These are phyloP conservation scores for Atrina japonica DNA, from an alignment of 2,888 invertebrate genomes.

Conservation along the genomic window DNA sequence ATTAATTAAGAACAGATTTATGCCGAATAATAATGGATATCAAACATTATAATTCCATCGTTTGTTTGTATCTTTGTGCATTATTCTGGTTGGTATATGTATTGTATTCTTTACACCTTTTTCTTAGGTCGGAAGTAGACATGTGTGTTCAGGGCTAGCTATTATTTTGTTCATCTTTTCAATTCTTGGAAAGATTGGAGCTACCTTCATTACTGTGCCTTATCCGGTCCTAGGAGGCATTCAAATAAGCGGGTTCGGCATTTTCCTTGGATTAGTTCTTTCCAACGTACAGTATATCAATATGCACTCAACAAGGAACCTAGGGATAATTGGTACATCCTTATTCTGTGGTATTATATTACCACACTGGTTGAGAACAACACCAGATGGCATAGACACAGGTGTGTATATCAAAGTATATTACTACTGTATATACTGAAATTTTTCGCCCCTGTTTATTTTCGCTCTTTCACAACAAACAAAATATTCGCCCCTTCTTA, in stretches of 20 bases:
- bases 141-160: constrained; percentile 79
- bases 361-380: constrained; percentile 53
- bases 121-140: constrained; percentile 78
- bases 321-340: constrained; percentile 91
- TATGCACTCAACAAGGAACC: constrained; percentile 90
- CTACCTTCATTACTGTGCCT: constrained; percentile 81
- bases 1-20: too few species aligned
- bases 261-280: constrained; percentile 63
- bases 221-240: constrained; percentile 81
- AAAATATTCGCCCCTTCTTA: too few species aligned
- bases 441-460: too few species aligned
- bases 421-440: too few species aligned
- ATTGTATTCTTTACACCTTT: background rate
- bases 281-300: constrained; percentile 83
- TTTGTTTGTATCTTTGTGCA: too few species aligned
- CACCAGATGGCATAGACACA: constrained; percentile 45
- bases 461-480: too few species aligned
- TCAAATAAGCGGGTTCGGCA: constrained; percentile 66
- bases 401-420: constrained; percentile 44
- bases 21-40: too few species aligned
- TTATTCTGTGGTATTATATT: constrained; percentile 89
- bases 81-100: too few species aligned
- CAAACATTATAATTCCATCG: too few species aligned
- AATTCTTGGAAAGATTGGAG: constrained; percentile 80
- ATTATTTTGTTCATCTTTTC: constrained; percentile 78